phyloP scores from a whole-genome alignment of 2,113 vertebrate species.

The Etia nguti region DNA sequence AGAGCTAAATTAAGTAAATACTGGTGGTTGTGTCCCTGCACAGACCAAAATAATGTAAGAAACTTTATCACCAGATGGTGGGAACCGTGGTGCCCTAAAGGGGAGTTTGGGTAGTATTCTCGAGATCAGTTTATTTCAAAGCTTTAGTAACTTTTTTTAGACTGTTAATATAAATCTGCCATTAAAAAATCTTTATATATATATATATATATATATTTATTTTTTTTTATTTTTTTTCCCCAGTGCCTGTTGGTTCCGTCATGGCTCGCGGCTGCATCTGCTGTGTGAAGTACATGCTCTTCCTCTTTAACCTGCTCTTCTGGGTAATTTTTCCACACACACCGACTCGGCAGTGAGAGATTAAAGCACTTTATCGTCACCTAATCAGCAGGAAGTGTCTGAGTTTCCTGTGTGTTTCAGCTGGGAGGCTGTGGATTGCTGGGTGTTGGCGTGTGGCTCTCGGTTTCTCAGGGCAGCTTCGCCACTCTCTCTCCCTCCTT shows the following conservation, averaged over 20 bases:
- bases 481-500: slow-evolving; percentile 97
- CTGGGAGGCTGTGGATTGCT: slow-evolving; percentile 93
- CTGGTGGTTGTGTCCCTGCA: not conserved
- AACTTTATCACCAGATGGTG: not conserved
- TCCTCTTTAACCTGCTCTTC: slow-evolving; percentile 98
- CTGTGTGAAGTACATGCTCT: slow-evolving; percentile 99
- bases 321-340: slow-evolving; percentile 80
- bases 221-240: slow-evolving; percentile 68
- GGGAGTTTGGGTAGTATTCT: not conserved
- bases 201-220: not conserved
- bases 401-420: slow-evolving; percentile 70
- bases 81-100: not conserved
- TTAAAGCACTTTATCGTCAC: not conserved
- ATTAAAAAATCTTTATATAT: not conserved
- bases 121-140: not conserved
- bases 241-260: slow-evolving; percentile 73
- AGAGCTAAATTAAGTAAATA: not conserved
- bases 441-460: slow-evolving; percentile 97
- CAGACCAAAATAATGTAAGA: not conserved
- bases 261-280: slow-evolving; percentile 98
- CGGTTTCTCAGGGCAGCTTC: slow-evolving; percentile 95
- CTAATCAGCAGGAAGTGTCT: slow-evolving; percentile 6
- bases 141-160: not conserved
- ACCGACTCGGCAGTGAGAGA: not conserved
- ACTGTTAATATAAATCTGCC: not conserved